Evolutionary conservation across 2,888 invertebrate genomes (phyloP).

Genomic region (Eupeodes luniger): DNA sequence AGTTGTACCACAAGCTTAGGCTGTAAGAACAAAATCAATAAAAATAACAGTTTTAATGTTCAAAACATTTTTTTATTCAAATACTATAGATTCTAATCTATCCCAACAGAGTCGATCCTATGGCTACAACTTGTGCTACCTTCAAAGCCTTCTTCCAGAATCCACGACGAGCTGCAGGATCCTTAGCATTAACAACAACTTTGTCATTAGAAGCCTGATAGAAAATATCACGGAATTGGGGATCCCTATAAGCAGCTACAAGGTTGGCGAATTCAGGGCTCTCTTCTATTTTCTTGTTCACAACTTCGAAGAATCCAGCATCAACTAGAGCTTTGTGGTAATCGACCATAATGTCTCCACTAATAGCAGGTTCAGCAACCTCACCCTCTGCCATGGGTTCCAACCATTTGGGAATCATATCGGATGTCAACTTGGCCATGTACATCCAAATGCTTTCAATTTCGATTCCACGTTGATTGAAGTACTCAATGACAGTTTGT

Average conservation of each 20-base stretch:
- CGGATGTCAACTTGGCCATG: neutral
- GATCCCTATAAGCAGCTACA: slow-evolving; percentile 21
- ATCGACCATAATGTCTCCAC: slow-evolving; percentile 17
- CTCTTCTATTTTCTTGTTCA: slow-evolving; percentile 6
- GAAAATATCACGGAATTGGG: neutral
- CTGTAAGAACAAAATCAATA: too few relatives aligned
- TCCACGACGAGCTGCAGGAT: too few relatives aligned
- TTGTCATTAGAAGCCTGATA: neutral
- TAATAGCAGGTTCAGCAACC: neutral
- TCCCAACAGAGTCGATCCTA: neutral
- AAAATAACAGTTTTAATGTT: neutral
- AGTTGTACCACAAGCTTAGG: too few relatives aligned
- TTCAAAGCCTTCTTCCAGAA: neutral
- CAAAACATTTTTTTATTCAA: neutral
- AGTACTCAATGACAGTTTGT: neutral
- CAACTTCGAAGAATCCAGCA: neutral
- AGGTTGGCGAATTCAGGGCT: slow-evolving; percentile 38
- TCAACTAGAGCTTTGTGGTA: neutral
- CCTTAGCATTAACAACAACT: too few relatives aligned
- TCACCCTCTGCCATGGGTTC: slow-evolving; percentile 9
- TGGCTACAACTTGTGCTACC: neutral
- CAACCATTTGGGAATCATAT: slow-evolving; percentile 8
- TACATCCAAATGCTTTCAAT: neutral
- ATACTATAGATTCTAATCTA: neutral
- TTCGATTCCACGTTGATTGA: neutral